A percentile compares a stretch with the other conserved stretches of the same genome.
These are phyloP conservation scores for Phaenicophaeus curvirostris DNA, from an alignment of 2,797 vertebrate species.

Conservation along the genomic window DNA sequence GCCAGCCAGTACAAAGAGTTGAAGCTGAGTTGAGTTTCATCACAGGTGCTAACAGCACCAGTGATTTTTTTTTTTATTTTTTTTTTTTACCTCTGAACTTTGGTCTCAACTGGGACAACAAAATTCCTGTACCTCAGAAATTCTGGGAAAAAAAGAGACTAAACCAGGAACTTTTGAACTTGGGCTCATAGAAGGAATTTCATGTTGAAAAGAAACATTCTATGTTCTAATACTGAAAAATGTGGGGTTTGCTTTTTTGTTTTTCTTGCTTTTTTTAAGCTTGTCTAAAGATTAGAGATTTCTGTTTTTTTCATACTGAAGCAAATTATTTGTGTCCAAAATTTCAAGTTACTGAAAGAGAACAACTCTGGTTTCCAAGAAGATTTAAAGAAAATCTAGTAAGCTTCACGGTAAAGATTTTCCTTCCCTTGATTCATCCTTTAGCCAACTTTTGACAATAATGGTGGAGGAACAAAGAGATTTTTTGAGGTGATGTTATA, in stretches of 20 bases:
- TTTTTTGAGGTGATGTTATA: background rate
- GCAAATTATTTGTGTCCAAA: background rate
- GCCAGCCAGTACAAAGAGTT: background rate
- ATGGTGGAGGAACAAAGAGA: background rate
- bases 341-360: background rate
- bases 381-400: background rate
- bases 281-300: background rate
- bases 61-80: too few relatives aligned
- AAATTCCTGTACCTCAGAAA: background rate
- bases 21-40: background rate
- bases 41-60: background rate
- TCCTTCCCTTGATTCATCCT: background rate
- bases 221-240: background rate
- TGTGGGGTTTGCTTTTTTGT: accelerated
- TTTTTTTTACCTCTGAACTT: background rate
- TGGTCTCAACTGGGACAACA: background rate
- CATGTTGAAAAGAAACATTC: background rate
- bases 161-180: background rate
- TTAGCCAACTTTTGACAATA: background rate
- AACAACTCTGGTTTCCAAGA: background rate
- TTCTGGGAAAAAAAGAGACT: background rate
- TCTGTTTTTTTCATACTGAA: background rate
- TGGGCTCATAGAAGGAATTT: background rate
- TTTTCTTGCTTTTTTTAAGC: background rate
- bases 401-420: background rate